Evolutionary conservation across 37 sponge, comb jelly and placozoan species (phyloP), one percentile per base, ranked within the genome.

Genomic region (Spongilla lacustris): DNA sequence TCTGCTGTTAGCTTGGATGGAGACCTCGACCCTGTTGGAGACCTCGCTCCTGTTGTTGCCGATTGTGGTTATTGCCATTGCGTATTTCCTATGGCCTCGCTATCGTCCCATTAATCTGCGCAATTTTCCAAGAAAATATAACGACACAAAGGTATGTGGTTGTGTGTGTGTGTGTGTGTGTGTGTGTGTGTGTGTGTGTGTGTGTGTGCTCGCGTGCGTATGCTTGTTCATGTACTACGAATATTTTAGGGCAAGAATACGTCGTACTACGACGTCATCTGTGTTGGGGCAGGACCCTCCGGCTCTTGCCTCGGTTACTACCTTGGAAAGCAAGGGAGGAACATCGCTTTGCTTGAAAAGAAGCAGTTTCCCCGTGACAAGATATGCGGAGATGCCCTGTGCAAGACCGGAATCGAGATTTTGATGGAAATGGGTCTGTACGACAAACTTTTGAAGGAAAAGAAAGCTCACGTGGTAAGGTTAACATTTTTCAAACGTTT

Each of bases 281-380:
- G 76, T 34, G 87, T 91, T 4, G 91, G 91, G 14, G 87, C 87
- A 37, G 91, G 91, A 10, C 91, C 91, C 26, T 27, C 87, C 0
- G 91, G 91, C 10, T 50, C 91, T 22, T 70, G 80, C 17, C 69
- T 86, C 5, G 91, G 77, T 30, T 91, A 83, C 83, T 91, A 86
- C 49, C 83, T 91, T 3, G 78, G 69, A 49, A 91, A 86, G 69
- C 21, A 48, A 17, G 91, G 87, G 24, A 28, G 81, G 38, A 91
- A 91, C 35, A 84, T 91, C 9, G 69, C 86, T 0, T 30, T 86
- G 23, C 73, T 91, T 41, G 91, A 91, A 38, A 91, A 91, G 83
- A 86, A 86, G 72, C 68, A 50, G 46, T 91, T 91, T 48, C 91
- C 91, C 6, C 82, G 91, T 9, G 91, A 91, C 69, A 91, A 91